Evolutionary conservation across 1,140 invertebrate genomes (phyloP).

Genomic region (Drosophila dunni): DNA sequence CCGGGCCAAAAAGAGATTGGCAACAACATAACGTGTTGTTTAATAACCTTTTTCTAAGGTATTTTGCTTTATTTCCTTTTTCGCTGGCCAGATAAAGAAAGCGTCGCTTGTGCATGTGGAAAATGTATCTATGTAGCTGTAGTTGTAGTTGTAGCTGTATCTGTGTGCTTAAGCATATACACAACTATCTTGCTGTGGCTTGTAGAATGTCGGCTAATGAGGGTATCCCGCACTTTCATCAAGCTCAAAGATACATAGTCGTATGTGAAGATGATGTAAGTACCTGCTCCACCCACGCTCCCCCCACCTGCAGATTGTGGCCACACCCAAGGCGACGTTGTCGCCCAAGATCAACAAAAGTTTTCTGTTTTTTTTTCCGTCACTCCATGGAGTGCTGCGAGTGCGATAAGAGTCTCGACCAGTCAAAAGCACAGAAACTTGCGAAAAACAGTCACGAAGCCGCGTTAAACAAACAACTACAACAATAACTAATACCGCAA

Average conservation of each 20-base stretch:
- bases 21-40: conserved; percentile 40
- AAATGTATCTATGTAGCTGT: conserved; percentile 21
- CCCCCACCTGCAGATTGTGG: not conserved
- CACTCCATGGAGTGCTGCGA: conserved; percentile 4
- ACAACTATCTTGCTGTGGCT: not conserved
- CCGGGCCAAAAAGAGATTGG: conserved; percentile 47
- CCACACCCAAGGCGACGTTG: conserved; percentile 60
- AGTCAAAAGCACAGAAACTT: conserved; percentile 57
- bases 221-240: conserved; percentile 30
- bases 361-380: not conserved
- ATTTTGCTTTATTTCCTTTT: conserved; percentile 79
- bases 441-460: conserved; percentile 69
- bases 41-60: conserved; percentile 74
- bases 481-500: conserved; percentile 8
- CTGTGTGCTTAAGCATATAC: conserved; percentile 3
- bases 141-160: not conserved
- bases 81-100: conserved; percentile 72
- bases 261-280: conserved; percentile 14
- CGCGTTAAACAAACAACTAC: conserved; percentile 55
- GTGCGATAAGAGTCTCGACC: conserved; percentile 50
- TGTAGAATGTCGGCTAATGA: conserved; percentile 72
- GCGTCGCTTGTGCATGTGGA: conserved; percentile 25
- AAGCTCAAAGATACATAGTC: conserved; percentile 29
- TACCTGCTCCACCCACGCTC: not conserved
- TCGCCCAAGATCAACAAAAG: conserved; percentile 56